Base-by-base conservation (phyloP, 1,140 invertebrate species). In the Philopotamus ludificatus region DNA sequence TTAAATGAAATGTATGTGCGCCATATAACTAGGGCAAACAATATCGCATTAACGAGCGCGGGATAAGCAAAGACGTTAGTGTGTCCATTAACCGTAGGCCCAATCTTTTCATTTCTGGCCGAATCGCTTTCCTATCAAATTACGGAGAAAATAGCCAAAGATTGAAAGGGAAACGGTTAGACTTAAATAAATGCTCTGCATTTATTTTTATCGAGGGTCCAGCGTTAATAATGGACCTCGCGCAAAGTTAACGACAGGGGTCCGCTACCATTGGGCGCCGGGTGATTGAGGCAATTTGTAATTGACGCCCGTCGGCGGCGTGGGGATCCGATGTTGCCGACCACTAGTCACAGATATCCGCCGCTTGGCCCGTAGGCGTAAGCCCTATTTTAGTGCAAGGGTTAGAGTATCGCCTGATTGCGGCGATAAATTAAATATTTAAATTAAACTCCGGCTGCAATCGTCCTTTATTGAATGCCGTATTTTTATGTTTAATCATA, bases 131-230 rank as follows among this genome's bases (percentile, higher is more conserved):
- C 64, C 28, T 53, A 59, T 59, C 47, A 59, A 66, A 66, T 59
- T 50, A 59, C 64, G 39, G 55, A 45, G 64, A 49, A 66, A 66
- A 60, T 59, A 51, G 64, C 64, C 57, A 53, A 66, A 60, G 64
- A 60, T 66, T 66, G 64, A 66, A 66, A 66, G 64, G 61, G 50
- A 53, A 63, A 63, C 61, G 41, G 61, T 63, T 63, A 54, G 61
- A 63, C 61, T 63, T 63, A 55, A 63, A 63, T 53, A 63, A 63
- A 63, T 63, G 61, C 51, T 47, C 61, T 63, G 61, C 61, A 63
- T 63, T 63, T 63, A 63, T 63, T 63, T 63, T 63, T 63, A 63
- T 63, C 61, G 61, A 63, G 61, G 61, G 61, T 63, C 61, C 49
- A 55, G 26, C 39, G 49, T 63, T 63, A 63, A 63, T 63, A 63